Percentiles rank a stretch among this genome's conserved stretches.
Evolutionary conservation across 2,113 vertebrate species (phyloP).

Genomic region (Phrynosoma blainvillii): DNA sequence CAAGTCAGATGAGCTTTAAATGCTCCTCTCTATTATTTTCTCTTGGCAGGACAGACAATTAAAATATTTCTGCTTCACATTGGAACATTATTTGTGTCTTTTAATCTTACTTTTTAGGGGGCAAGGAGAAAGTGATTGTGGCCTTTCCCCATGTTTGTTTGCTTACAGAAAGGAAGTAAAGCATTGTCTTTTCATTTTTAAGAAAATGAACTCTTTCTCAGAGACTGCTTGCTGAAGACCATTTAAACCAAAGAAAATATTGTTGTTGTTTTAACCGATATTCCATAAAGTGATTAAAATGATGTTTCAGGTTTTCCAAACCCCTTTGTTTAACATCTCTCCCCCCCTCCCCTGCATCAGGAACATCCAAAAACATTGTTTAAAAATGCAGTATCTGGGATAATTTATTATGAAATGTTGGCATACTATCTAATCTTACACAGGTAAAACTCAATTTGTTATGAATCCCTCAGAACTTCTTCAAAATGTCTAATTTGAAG

Average conservation of each 20-base stretch:
- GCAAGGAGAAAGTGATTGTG: conserved; percentile 26
- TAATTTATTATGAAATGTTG: conserved; percentile 9
- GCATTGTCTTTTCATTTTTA: neutral
- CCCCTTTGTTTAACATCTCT: neutral
- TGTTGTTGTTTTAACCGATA: neutral
- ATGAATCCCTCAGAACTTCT: conserved; percentile 54
- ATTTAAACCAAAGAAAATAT: neutral
- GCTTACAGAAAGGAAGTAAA: conserved; percentile 25
- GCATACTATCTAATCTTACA: conserved; percentile 40
- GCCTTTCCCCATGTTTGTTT: neutral
- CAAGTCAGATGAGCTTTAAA: conserved; percentile 68
- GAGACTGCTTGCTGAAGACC: neutral
- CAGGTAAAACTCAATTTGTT: conserved; percentile 2
- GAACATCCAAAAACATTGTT: neutral
- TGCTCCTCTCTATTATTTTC: conserved; percentile 65
- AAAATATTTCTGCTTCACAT: conserved; percentile 58
- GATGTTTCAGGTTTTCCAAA: neutral
- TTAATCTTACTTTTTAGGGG: conserved; percentile 41
- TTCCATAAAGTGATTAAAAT: neutral
- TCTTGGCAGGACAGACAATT: conserved; percentile 65
- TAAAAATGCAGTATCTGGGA: neutral
- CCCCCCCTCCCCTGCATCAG: neutral
- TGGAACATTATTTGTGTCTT: conserved; percentile 57
- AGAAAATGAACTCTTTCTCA: neutral
- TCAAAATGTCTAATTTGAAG: conserved; percentile 54